Evolutionary conservation across 2,888 invertebrate species (phyloP), one percentile per base, ranked within the genome.

Genomic region (Drosophila eohydei): DNA sequence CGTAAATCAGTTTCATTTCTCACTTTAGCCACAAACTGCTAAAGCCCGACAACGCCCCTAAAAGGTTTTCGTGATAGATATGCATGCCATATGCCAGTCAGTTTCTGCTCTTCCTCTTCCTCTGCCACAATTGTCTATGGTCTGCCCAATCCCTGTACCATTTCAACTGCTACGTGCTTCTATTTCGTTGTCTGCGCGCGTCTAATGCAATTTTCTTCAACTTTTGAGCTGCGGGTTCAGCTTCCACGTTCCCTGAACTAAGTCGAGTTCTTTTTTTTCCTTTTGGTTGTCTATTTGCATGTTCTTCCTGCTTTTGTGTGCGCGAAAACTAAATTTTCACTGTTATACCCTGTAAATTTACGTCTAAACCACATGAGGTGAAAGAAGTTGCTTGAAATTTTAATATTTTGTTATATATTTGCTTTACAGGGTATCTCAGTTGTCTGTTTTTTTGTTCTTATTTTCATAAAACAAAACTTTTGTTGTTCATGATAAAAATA

Each of bases 121-220:
- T 44, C 12, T 44, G 0, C 4, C 34, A 34, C n/a, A 36, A 36
- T 57, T 34, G 9, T n/a, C 44, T 44, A 12, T 36, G 43, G 34
- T 7, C 44, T 16, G 21, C 44, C 6, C 34, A 36, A 65, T 40
- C 32, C 32, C 16, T 30, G 66, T 46, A 40, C 54, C 68, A 68
- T 40, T 66, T 38, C 38, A 34, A 40, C 16, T 44, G 56, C 32
- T 81, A 87, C 82, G 82, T 82, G 82, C 64, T 71, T 81, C 71
- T 58, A 83, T 80, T 81, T 57, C 67, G 30, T 68, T 78, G 87
- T 82, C 81, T 82, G 84, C 40, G 69, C 50, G 48, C 36, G 54
- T 65, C 71, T 84, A 82, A 82, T 82, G 81, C 82, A 82, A 82
- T 82, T 87, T 87, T 72, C 81, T 54, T 51, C 44, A 65, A 67